Conservation (phyloP, 2,113 vertebrate species). For the Dasyprocta punctata region DNA sequence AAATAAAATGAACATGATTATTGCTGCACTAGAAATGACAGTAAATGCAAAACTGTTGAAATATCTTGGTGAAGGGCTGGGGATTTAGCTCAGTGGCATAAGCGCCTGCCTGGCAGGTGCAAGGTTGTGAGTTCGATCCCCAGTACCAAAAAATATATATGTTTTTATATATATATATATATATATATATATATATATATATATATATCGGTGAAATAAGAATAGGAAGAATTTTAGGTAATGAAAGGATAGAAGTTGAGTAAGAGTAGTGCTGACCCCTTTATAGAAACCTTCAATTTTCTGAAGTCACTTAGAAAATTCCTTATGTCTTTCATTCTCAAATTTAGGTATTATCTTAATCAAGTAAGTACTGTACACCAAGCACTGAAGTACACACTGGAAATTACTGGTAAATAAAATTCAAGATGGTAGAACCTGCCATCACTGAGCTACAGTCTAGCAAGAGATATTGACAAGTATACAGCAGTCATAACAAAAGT, state of each 20-base stretch:
- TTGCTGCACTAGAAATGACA: constrained; percentile 24
- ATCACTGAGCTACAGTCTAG: not conserved
- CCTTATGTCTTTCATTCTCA: not conserved
- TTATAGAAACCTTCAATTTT: not conserved
- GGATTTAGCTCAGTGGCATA: no score
- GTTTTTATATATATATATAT: no score
- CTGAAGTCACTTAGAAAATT: not conserved
- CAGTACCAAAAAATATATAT: no score
- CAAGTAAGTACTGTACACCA: not conserved
- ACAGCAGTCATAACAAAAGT: not conserved
- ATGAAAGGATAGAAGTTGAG: not conserved
- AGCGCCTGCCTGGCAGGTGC: no score
- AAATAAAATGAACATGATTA: constrained; percentile 42
- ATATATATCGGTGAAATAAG: not conserved
- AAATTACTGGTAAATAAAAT: constrained; percentile 29
- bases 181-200: no score
- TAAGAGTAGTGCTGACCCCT: not conserved
- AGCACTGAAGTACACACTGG: not conserved
- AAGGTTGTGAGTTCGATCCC: no score
- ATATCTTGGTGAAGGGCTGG: constrained; percentile 28
- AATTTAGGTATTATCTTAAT: not conserved
- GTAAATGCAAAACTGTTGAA: not conserved
- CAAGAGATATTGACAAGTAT: not conserved
- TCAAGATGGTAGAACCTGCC: not conserved
- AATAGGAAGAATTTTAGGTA: not conserved